Base-by-base conservation (phyloP, 2,888 invertebrate species). In the Odontocerum albicorne region DNA sequence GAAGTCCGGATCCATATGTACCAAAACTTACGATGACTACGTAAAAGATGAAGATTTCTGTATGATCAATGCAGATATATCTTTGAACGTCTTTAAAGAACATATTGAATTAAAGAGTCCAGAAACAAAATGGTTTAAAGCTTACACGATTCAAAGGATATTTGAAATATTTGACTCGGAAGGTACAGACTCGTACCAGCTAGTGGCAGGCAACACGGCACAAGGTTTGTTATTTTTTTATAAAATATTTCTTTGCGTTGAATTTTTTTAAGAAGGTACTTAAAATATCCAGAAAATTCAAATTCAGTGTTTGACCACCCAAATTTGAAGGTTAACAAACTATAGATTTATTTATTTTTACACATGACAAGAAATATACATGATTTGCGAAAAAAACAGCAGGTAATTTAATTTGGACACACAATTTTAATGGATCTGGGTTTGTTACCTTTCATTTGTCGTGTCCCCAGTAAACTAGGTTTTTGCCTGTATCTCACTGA, bases 191-290 rank as follows among this genome's bases (percentile, higher is more conserved):
- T 77, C 74, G 8, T 84, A 83, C 61, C 75, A 82, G 64, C 66
- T 87, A 12, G 75, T 87, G 13, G 86, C 85, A 54, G 87, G 87
- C n/a, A 87, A 87, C 65, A 87, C 87, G 2, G 88, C 86, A 16
- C 84, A 83, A 71, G 90, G 90, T 87, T 47, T 17, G 10, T 8
- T n/a, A 27, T 12, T 20, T 6, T 33, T 33, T 13, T 4, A 12
- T 6, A 12, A 27, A 7, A 7, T 27, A 27, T 27, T 27, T 27
- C 8, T 6, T 27, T 35, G 13, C 4, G 13, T 7, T 12, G 13
- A 4, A 7, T 35, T 35, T 12, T 12, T 35, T n/a, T 35, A 35
- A 7, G 6, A 16, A 17, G 6, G 13, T n/a, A 39, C 13, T 39
- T 16, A 3, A 19, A 40, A 40, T n/a, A n/a, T n/a, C n/a, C n/a